phyloP scores from a whole-genome alignment of 2,797 vertebrate genomes.

The Rhinella marina region DNA sequence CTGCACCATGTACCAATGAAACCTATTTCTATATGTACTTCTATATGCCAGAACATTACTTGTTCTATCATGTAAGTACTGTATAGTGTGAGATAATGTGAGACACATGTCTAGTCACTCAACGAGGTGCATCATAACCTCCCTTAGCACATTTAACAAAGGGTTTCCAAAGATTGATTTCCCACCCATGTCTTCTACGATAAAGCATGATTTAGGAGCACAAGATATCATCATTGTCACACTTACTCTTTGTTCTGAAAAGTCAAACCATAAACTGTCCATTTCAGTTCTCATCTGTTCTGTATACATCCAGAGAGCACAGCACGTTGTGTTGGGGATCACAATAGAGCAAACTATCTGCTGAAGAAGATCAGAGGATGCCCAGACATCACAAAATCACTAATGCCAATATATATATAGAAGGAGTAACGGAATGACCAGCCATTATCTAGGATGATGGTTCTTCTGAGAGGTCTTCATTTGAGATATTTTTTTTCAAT shows the following conservation, averaged over 20 bases:
- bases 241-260: slow-evolving; percentile 19
- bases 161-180: neutral
- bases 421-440: neutral
- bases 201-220: neutral
- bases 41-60: neutral
- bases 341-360: neutral
- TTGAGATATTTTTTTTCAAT: neutral
- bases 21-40: neutral
- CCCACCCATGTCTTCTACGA: neutral
- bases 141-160: neutral
- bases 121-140: neutral
- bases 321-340: neutral
- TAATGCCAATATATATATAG: neutral
- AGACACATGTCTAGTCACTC: neutral
- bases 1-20: neutral
- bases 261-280: neutral
- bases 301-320: neutral
- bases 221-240: neutral
- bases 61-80: neutral
- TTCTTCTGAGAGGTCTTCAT: slow-evolving; percentile 1
- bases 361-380: slow-evolving; percentile 3
- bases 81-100: neutral
- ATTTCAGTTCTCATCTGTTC: neutral
- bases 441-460: neutral
- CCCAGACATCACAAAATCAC: neutral